These are phyloP conservation scores for Scaptomyza montana DNA, from an alignment of 1,140 invertebrate species.

Conservation along the genomic window DNA sequence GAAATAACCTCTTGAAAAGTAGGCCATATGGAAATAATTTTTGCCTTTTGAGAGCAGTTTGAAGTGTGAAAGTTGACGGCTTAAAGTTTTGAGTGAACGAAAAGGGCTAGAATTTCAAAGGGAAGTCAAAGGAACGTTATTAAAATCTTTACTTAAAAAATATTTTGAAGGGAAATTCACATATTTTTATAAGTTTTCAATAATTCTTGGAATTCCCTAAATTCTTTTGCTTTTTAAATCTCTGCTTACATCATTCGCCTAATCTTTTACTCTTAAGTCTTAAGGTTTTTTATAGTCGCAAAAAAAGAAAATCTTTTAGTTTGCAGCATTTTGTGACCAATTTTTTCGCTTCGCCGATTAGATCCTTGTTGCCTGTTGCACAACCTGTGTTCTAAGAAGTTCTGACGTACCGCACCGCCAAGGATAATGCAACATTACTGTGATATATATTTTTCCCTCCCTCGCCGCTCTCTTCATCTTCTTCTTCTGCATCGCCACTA, in stretches of 20 bases:
- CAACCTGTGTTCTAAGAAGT: constrained; percentile 37
- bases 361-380: constrained; percentile 59
- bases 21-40: constrained; percentile 56
- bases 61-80: constrained; percentile 43
- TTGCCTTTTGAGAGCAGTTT: constrained; percentile 22
- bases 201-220: no score
- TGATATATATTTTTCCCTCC: neutral
- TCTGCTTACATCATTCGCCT: neutral
- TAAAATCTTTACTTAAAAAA: no score
- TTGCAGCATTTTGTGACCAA: constrained; percentile 23
- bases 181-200: no score
- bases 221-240: no score
- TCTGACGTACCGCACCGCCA: constrained; percentile 50
- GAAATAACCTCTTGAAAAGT: constrained; percentile 7
- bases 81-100: neutral
- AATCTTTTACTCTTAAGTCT: neutral
- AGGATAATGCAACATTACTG: constrained; percentile 9
- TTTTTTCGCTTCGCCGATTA: constrained; percentile 46
- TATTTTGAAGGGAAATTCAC: no score
- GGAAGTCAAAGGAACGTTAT: neutral
- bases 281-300: constrained; percentile 7
- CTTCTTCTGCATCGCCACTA: no score
- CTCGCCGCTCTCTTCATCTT: no score
- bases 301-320: neutral
- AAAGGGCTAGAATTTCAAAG: neutral